Evolutionary conservation across 2,888 invertebrate genomes (phyloP).

Genomic region (Drosophila emarginata): DNA sequence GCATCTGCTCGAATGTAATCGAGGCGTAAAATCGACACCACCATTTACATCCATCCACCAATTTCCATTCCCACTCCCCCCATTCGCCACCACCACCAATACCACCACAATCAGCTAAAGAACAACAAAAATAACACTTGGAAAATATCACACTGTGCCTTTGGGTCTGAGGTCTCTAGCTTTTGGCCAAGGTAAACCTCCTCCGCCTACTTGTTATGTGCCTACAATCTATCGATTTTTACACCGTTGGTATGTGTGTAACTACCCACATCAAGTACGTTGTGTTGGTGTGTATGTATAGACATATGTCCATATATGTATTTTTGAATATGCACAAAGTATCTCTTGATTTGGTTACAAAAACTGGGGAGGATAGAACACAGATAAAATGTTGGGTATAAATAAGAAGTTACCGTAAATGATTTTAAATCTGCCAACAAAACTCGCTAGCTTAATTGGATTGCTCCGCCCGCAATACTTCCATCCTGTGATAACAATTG

Average conservation of each 20-base stretch:
- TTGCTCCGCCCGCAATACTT: slow-evolving; percentile 43
- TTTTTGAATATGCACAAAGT: slow-evolving; percentile 40
- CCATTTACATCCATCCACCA: slow-evolving; percentile 20
- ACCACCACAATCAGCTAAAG: slow-evolving; percentile 24
- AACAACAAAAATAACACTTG: slow-evolving; percentile 63
- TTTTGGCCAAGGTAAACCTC: slow-evolving; percentile 55
- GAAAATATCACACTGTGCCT: slow-evolving; percentile 70
- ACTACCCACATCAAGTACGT: slow-evolving; percentile 12
- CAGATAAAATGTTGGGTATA: neutral
- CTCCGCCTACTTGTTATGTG: slow-evolving; percentile 38
- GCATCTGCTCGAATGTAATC: slow-evolving; percentile 67
- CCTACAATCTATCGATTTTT: slow-evolving; percentile 70
- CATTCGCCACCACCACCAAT: slow-evolving; percentile 24
- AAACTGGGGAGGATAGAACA: slow-evolving; percentile 4
- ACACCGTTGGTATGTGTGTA: slow-evolving; percentile 23
- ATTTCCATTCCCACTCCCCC: slow-evolving; percentile 17
- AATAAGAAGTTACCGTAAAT: slow-evolving; percentile 40
- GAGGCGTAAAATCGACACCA: slow-evolving; percentile 67
- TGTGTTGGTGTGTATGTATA: neutral
- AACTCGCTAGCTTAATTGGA: slow-evolving; percentile 55
- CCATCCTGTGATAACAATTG: slow-evolving; percentile 18
- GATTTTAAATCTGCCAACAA: slow-evolving; percentile 22
- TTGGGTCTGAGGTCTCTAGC: slow-evolving; percentile 34
- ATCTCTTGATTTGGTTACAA: slow-evolving; percentile 15
- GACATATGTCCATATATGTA: neutral